Percentiles rank a stretch among this genome's conserved stretches.
phyloP scores from a whole-genome alignment of 2,113 vertebrate species.

The Cervus canadensis region DNA sequence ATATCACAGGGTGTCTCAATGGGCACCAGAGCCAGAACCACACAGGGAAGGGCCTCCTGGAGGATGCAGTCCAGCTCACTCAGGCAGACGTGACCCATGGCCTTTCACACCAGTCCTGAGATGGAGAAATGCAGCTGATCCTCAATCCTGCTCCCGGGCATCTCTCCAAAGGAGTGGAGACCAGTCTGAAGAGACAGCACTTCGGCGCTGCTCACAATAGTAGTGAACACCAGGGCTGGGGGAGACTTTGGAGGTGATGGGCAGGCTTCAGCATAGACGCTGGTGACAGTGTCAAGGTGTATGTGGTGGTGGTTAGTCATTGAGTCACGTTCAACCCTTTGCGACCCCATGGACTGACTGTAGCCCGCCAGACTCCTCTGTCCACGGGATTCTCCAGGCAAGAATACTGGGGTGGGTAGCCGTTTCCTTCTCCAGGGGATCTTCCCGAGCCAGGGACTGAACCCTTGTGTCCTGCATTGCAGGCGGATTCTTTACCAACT shows the following conservation, averaged over 20 bases:
- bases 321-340: neutral
- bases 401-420: neutral
- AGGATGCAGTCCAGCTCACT: neutral
- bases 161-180: neutral
- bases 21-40: neutral
- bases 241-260: rapidly evolving
- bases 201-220: rapidly evolving
- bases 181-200: neutral
- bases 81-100: neutral
- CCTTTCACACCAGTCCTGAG: neutral
- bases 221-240: neutral
- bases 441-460: neutral
- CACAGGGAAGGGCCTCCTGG: neutral
- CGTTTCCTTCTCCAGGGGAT: neutral
- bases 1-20: rapidly evolving
- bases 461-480: neutral
- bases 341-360: neutral
- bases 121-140: rapidly evolving
- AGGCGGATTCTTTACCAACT: neutral
- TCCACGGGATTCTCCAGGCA: neutral
- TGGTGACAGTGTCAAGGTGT: rapidly evolving
- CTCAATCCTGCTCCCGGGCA: neutral
- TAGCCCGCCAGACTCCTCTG: neutral
- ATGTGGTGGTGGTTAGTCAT: rapidly evolving
- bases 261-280: rapidly evolving